phyloP scores from a whole-genome alignment of 2,888 invertebrate species.

The Craniophora ligustri region DNA sequence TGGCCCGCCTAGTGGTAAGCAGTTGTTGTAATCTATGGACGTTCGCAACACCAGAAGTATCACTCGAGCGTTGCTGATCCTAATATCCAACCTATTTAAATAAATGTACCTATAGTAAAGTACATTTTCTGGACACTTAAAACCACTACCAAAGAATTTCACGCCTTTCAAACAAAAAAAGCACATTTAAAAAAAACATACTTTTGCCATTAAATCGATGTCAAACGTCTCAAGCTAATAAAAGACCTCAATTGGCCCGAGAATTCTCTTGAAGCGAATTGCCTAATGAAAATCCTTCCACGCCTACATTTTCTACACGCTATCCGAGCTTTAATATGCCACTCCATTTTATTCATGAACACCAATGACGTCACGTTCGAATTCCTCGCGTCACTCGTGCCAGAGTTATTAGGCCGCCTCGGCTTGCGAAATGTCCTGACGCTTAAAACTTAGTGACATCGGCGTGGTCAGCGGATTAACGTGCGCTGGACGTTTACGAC shows the following conservation, averaged over 20 bases:
- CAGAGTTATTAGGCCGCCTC: constrained; percentile 51
- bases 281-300: constrained; percentile 55
- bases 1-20: no score
- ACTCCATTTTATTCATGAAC: constrained; percentile 55
- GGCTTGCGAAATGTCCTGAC: constrained; percentile 49
- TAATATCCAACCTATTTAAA: no score
- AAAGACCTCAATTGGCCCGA: constrained; percentile 39
- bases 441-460: constrained; percentile 50
- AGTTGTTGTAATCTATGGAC: no score
- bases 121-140: no score
- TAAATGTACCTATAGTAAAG: not conserved
- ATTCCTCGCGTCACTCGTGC: constrained; percentile 51
- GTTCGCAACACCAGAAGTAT: no score
- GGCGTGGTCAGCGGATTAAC: constrained; percentile 46
- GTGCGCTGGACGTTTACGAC: constrained; percentile 12
- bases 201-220: constrained; percentile 16
- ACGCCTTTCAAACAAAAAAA: no score
- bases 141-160: not conserved
- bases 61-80: no score
- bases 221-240: constrained; percentile 30
- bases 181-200: no score
- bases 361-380: constrained; percentile 51
- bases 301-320: constrained; percentile 48
- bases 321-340: constrained; percentile 52
- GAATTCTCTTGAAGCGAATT: constrained; percentile 40